Evolutionary conservation across 2,797 vertebrate genomes (phyloP), one percentile per base, ranked within the genome.

Genomic region (Pipistrellus kuhlii): DNA sequence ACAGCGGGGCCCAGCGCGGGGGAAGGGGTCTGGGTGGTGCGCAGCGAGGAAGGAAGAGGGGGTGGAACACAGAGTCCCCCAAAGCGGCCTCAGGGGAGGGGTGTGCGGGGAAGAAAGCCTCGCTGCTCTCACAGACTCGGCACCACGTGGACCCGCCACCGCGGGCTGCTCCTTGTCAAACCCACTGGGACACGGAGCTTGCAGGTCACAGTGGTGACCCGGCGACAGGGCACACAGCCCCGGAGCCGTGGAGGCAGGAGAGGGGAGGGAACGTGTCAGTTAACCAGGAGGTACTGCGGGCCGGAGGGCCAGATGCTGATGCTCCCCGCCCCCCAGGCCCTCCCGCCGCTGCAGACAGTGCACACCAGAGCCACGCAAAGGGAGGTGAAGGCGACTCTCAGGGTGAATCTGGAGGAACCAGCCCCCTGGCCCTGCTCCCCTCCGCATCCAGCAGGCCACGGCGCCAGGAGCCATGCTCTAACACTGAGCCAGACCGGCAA

Each of bases 371-470:
- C 2, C 66, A 76, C 51, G 41, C 30, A 35, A 11, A 73, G 25
- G 7, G 7, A 25, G 10, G 4, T 38, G 32, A 73, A 30, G 12
- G 68, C 55, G 87, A 51, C 18, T 46, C 57, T 41, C 44, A 32
- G 25, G 46, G 57, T 8, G 71, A 48, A 21, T 55, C 23, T 62
- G 21, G 27, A 55, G 64, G 68, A 64, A 64, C 6, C 13, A 71
- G 55, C 10, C 6, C 11, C 88, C 13, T 0, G 0, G 18, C 48
- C 18, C 0, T 9, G 46, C 30, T 11, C 3, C 32, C 30, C 20
- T 59, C 4, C 8, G 20, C 0, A 4, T 41, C n/a, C n/a, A n/a
- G 35, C 13, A 62, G 72, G 30, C 62, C 75, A 41, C 23, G 23
- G 51, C 6, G 44, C 6, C 51, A 12, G 48, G 44, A 57, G 18